Evolutionary conservation across 1,140 invertebrate genomes (phyloP).

Genomic region (Lepidurus arcticus): DNA sequence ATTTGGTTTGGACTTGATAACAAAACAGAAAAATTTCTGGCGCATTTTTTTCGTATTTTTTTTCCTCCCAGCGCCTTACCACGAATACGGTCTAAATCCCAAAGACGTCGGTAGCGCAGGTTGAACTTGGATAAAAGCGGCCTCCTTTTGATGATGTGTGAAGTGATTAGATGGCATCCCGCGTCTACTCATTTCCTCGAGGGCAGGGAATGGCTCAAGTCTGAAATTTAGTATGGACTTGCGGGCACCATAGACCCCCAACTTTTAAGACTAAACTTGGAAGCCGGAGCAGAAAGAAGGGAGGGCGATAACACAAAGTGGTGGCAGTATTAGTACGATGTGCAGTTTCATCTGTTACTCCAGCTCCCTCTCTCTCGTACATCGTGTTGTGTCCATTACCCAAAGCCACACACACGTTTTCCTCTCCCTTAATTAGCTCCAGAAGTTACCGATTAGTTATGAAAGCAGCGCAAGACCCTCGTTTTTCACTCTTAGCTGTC

Average conservation of each 20-base stretch:
- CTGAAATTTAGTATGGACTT: constrained; percentile 16
- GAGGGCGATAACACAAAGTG: neutral
- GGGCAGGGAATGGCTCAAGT: neutral
- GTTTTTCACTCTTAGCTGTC: neutral
- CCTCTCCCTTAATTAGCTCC: constrained; percentile 4
- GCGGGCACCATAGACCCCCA: neutral
- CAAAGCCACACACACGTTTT: neutral
- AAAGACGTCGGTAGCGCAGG: neutral
- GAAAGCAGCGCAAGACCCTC: neutral
- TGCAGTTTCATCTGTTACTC: constrained; percentile 7
- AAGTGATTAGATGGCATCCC: constrained; percentile 17
- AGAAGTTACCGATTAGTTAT: constrained; percentile 15
- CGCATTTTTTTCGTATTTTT: neutral
- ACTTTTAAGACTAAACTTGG: neutral
- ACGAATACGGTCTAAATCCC: neutral
- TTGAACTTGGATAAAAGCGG: constrained; percentile 8
- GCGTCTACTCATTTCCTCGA: constrained; percentile 1
- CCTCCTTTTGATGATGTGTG: constrained; percentile 13
- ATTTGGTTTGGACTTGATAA: too few species aligned
- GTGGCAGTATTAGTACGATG: neutral
- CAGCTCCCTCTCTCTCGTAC: neutral
- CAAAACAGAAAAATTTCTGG: too few species aligned
- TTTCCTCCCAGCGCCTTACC: neutral
- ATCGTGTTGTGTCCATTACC: neutral
- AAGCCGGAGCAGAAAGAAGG: neutral